Evolutionary conservation across 2,888 invertebrate species (phyloP), one percentile per base, ranked within the genome.

Genomic region (Caenorhabditis afra): DNA sequence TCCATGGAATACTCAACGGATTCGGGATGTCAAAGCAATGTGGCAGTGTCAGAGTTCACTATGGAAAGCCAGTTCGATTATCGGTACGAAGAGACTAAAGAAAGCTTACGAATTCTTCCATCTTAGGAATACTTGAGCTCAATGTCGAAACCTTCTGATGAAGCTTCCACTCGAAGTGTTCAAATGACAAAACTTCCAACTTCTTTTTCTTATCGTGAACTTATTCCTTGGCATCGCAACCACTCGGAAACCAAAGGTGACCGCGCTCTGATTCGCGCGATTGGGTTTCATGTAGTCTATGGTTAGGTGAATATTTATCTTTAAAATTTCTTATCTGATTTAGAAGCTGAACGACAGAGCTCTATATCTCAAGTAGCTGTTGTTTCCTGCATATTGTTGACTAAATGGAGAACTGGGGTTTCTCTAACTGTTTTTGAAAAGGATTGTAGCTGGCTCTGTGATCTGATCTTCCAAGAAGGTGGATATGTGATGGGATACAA

Each of bases 221-320:
- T 88, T 12, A 77, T 88, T 3, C 88, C 88, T 3, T 88, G 88
- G 88, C 84, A 85, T 58, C 68, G 85, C n/a, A 79, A 57, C 23
- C 81, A 84, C 39, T 76, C 71, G 7, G 64, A 76, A n/a, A 71
- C 74, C 0, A 64, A 79, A 18, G 81, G 82, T 59, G 82, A 88
- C 58, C 78, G 87, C 20, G 81, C 85, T 4, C 75, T 87, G 47
- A 88, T 88, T 58, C 79, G 88, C 10, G 85, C 87, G 0, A 86
- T 88, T n/a, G 88, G 88, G 44, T 86, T 83, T 47, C 85, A 89
- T 65, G 73, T 86, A 22, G 79, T 87, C 12, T 85, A 84, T 68
- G 85, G 87, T 87, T 49, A 23, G 49, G 62, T 53, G 22, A 39
- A 5, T n/a, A n/a, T n/a, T n/a, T n/a, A 3, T 39, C 1, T 3